Evolutionary conservation across 2,113 vertebrate species (phyloP).

Genomic region (Spizaetus ornatus): DNA sequence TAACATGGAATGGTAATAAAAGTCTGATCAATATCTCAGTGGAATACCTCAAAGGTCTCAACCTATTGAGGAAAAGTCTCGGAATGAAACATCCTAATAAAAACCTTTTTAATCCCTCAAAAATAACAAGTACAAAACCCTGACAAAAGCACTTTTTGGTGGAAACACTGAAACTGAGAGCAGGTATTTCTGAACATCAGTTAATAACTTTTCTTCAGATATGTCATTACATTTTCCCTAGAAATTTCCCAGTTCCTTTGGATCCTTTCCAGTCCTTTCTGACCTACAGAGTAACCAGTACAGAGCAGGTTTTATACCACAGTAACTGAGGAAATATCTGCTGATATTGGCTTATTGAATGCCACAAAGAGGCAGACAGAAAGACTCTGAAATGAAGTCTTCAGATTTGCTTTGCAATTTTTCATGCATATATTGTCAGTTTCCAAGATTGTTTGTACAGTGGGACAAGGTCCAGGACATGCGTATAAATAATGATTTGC

Average conservation of each 20-base stretch:
- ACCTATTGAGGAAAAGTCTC: background rate
- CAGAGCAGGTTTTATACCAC: background rate
- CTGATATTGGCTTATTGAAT: background rate
- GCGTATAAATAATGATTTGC: background rate
- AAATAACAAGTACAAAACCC: slow-evolving; percentile 26
- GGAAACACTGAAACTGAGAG: slow-evolving; percentile 7
- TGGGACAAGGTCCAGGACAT: background rate
- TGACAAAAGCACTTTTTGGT: slow-evolving; percentile 8
- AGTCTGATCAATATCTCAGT: slow-evolving; percentile 22
- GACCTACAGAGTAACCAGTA: background rate
- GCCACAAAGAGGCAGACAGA: background rate
- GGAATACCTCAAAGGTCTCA: slow-evolving; percentile 5
- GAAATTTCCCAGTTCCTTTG: background rate
- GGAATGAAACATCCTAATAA: slow-evolving; percentile 9
- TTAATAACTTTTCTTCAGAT: background rate
- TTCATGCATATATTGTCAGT: background rate
- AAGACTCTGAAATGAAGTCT: background rate
- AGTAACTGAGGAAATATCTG: background rate
- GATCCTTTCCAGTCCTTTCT: slow-evolving; percentile 7
- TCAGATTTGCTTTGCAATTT: background rate
- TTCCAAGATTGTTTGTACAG: background rate
- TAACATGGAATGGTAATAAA: background rate
- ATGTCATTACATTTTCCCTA: slow-evolving; percentile 5
- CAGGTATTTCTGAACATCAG: background rate
- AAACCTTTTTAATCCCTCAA: slow-evolving; percentile 23